Evolutionary conservation across 2,888 invertebrate genomes (phyloP).

Genomic region (Scaptomyza tumidula): DNA sequence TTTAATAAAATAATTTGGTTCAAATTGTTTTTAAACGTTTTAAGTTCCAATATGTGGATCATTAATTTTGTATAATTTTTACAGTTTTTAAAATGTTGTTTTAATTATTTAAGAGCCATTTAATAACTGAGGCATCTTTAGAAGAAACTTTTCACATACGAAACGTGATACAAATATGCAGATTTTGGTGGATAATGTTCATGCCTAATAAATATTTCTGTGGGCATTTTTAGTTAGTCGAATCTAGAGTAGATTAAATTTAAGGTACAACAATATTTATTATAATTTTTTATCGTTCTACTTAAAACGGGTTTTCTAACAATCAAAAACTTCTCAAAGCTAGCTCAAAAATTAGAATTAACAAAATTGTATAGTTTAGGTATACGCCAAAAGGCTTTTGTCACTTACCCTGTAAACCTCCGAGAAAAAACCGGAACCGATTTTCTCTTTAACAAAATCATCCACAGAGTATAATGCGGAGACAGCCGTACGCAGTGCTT

Average conservation of each 20-base stretch:
- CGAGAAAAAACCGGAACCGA: slow-evolving; percentile 98
- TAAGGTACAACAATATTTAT: too few relatives aligned
- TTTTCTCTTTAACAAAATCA: slow-evolving; percentile 96
- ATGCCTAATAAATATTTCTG: too few relatives aligned
- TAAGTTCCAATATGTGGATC: neutral
- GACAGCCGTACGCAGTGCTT: slow-evolving; percentile 95
- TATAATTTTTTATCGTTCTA: too few relatives aligned
- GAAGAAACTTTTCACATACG: neutral
- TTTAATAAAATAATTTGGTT: too few relatives aligned
- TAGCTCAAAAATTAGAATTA: too few relatives aligned
- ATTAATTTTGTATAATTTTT: neutral
- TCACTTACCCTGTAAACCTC: slow-evolving; percentile 97
- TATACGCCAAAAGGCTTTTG: too few relatives aligned
- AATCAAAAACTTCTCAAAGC: too few relatives aligned
- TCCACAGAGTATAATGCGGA: slow-evolving; percentile 96
- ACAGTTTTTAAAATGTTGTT: neutral
- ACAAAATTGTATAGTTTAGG: too few relatives aligned
- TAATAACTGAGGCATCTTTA: neutral
- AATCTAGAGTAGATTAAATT: too few relatives aligned
- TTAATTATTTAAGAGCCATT: slow-evolving; percentile 1
- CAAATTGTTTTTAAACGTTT: neutral
- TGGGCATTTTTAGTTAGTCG: too few relatives aligned
- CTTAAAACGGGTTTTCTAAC: too few relatives aligned
- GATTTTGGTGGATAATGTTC: neutral
- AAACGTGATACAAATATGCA: neutral